A percentile compares a stretch with the other conserved stretches of the same genome.
Evolutionary conservation across 1,140 invertebrate species (phyloP).

Genomic region (Aphaenogaster rudis): DNA sequence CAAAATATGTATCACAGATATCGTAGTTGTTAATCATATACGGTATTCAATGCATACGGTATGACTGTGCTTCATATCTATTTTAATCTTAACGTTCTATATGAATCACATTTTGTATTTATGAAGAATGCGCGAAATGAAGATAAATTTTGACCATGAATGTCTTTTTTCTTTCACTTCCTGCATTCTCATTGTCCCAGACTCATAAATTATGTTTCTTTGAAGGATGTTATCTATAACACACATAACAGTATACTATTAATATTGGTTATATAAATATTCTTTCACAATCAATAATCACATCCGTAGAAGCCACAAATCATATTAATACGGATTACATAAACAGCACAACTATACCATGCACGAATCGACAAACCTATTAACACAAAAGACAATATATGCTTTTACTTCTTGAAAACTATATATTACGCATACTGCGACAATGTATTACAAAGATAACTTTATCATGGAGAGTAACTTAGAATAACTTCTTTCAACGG

Average conservation of each 20-base stretch:
- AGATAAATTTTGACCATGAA: background rate
- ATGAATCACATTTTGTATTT: constrained; percentile 12
- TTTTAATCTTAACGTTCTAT: background rate
- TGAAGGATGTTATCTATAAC: constrained; percentile 19
- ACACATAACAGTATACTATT: background rate
- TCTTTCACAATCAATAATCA: constrained; percentile 8
- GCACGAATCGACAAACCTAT: background rate
- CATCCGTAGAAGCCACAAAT: background rate
- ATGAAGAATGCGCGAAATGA: background rate
- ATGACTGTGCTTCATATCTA: background rate
- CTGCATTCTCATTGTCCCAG: background rate
- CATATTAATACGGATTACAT: constrained; percentile 6
- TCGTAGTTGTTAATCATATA: background rate
- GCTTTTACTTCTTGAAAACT: background rate
- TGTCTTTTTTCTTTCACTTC: background rate
- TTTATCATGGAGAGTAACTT: background rate
- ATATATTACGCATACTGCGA: background rate
- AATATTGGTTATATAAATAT: constrained; percentile 45
- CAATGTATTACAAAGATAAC: constrained; percentile 1
- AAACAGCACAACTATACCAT: background rate
- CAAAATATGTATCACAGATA: background rate
- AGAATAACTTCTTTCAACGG: background rate
- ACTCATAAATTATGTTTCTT: constrained; percentile 15
- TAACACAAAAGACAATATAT: background rate
- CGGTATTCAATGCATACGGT: background rate